Conservation (phyloP, 2,888 invertebrate genomes). For the Prosapia bicincta region DNA sequence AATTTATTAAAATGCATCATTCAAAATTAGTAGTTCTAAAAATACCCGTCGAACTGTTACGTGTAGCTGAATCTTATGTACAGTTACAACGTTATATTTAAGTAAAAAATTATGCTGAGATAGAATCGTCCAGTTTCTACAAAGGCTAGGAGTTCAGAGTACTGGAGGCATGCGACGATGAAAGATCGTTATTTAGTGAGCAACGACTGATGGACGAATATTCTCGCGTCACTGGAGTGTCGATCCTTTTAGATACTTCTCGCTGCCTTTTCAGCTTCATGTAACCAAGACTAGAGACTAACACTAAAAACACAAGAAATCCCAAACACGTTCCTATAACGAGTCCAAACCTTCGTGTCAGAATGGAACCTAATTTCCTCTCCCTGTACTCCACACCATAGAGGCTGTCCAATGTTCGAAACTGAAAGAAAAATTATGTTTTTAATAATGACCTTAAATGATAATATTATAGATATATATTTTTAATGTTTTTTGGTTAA, state of each 20-base stretch:
- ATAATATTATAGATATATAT: neutral
- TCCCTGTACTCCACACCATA: neutral
- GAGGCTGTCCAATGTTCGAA: constrained; percentile 9
- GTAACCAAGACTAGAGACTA: neutral
- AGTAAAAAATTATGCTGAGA: too few relatives aligned
- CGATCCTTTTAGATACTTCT: neutral
- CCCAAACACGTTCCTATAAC: constrained; percentile 85
- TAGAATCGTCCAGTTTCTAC: neutral
- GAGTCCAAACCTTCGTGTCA: constrained; percentile 75
- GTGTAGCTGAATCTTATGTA: too few relatives aligned
- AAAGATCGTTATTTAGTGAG: neutral
- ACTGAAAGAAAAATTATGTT: neutral
- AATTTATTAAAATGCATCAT: too few relatives aligned
- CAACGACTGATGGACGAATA: neutral
- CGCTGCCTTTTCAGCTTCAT: neutral
- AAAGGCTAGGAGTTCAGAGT: neutral
- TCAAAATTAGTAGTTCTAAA: too few relatives aligned
- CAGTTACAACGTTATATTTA: too few relatives aligned
- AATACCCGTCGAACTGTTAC: too few relatives aligned
- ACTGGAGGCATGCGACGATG: neutral
- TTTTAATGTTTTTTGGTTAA: neutral
- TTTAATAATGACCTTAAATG: neutral
- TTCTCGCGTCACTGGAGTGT: neutral
- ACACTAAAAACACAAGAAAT: constrained; percentile 70
- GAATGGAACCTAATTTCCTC: constrained; percentile 49